These are phyloP conservation scores for Nomada hirtipes DNA, from an alignment of 2,888 invertebrate genomes.

Conservation along the genomic window DNA sequence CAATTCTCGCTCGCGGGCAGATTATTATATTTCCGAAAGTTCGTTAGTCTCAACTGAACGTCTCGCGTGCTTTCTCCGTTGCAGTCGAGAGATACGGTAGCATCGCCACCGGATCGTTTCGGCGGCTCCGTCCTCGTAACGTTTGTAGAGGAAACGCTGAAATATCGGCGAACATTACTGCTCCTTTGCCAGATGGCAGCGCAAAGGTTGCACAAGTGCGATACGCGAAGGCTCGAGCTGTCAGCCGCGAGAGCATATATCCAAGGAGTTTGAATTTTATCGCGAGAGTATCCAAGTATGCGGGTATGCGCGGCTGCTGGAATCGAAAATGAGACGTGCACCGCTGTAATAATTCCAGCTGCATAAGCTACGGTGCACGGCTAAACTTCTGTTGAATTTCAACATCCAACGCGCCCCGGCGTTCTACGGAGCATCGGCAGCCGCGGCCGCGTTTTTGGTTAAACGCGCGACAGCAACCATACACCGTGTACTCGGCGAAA, in stretches of 20 bases:
- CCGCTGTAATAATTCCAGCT: constrained; percentile 38
- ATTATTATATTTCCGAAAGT: too few relatives aligned
- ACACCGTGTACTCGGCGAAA: background rate
- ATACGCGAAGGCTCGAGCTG: constrained; percentile 44
- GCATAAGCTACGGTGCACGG: background rate
- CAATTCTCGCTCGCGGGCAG: too few relatives aligned
- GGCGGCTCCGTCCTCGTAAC: background rate
- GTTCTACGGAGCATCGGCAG: background rate
- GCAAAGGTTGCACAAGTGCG: constrained; percentile 24
- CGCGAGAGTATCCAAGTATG: constrained; percentile 32
- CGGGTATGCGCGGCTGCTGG: constrained; percentile 26
- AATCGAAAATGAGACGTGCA: constrained; percentile 40
- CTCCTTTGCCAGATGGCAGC: background rate
- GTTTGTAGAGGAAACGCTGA: background rate
- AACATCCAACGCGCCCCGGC: constrained; percentile 19
- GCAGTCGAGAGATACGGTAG: background rate
- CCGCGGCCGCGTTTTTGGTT: constrained; percentile 8
- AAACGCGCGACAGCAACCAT: constrained; percentile 15
- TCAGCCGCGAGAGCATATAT: constrained; percentile 26
- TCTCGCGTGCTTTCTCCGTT: too few relatives aligned
- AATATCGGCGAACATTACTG: constrained; percentile 34
- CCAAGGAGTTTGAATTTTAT: constrained; percentile 58
- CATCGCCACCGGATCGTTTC: background rate
- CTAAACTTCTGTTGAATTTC: constrained; percentile 30
- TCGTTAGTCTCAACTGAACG: too few relatives aligned